A percentile compares a stretch with the other conserved stretches of the same genome.
These are phyloP conservation scores for Cercocebus atys DNA, from an alignment of 2,113 vertebrate species.

Conservation along the genomic window DNA sequence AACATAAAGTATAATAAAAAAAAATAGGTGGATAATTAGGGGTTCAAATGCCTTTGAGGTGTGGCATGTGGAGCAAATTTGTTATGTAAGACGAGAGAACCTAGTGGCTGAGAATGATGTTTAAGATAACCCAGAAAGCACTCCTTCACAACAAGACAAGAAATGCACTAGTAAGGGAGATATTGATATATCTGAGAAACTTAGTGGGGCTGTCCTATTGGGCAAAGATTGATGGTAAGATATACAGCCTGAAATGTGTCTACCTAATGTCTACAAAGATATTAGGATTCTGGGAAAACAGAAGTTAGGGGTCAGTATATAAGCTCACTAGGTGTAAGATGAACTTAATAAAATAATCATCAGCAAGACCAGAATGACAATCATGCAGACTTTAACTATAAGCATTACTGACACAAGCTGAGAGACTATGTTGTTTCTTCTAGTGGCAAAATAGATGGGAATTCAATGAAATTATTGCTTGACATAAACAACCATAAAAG, in stretches of 20 bases:
- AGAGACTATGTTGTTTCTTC: not conserved
- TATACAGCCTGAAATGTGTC: not conserved
- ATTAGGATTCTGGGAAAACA: not conserved
- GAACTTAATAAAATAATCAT: not conserved
- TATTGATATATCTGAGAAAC: not conserved
- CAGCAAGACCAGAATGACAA: not conserved
- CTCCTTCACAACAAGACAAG: not conserved
- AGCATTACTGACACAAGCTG: not conserved
- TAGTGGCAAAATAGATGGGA: not conserved
- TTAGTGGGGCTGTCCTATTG: not conserved
- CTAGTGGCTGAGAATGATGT: not conserved
- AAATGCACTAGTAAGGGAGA: not conserved
- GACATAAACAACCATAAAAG: not conserved
- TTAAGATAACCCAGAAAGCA: not conserved
- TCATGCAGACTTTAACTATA: not conserved
- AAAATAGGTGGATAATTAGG: not conserved
- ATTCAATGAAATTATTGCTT: not conserved
- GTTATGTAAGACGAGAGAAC: not conserved
- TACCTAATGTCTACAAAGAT: not conserved
- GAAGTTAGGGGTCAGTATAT: not conserved
- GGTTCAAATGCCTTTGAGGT: not conserved
- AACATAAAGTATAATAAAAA: too few species aligned
- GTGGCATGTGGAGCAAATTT: not conserved
- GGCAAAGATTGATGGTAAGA: not conserved
- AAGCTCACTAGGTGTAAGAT: not conserved